Percentiles rank a stretch among this genome's conserved stretches.
These are phyloP conservation scores for Ceratina japonica DNA, from an alignment of 1,140 invertebrate species.

Conservation along the genomic window DNA sequence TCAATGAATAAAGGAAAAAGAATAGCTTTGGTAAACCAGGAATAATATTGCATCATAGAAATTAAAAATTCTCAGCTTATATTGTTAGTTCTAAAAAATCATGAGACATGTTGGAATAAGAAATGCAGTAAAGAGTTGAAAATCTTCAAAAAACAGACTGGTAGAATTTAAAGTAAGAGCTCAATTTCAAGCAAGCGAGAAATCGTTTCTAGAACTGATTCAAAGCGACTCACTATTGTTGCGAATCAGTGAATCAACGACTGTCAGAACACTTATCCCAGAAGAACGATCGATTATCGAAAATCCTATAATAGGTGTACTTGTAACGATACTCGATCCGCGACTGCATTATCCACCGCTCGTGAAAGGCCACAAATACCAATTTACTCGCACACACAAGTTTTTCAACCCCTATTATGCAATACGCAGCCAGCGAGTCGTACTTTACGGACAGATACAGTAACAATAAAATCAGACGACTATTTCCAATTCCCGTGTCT, in stretches of 20 bases:
- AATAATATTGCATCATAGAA: not conserved
- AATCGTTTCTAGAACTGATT: not conserved
- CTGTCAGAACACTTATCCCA: not conserved
- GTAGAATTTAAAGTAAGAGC: too few relatives aligned
- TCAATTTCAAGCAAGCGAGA: not conserved
- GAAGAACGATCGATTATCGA: constrained; percentile 40
- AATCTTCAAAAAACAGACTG: too few relatives aligned
- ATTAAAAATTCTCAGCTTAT: not conserved
- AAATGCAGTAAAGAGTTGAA: not conserved
- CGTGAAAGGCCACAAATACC: not conserved
- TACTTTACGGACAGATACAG: not conserved
- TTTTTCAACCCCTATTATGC: constrained; percentile 21
- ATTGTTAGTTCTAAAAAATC: not conserved
- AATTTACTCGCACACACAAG: constrained; percentile 1
- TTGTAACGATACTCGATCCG: constrained; percentile 24
- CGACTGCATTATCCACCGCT: constrained; percentile 6
- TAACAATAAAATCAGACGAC: too few relatives aligned
- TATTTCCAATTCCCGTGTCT: too few relatives aligned
- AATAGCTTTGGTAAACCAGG: too few relatives aligned
- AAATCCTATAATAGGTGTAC: constrained; percentile 44
- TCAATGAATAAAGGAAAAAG: not conserved
- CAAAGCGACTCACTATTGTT: not conserved
- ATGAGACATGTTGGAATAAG: not conserved
- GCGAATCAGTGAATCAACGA: not conserved
- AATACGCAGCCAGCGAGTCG: not conserved